These are phyloP conservation scores for Morpho achilles DNA, from an alignment of 2,888 invertebrate species.

Conservation along the genomic window DNA sequence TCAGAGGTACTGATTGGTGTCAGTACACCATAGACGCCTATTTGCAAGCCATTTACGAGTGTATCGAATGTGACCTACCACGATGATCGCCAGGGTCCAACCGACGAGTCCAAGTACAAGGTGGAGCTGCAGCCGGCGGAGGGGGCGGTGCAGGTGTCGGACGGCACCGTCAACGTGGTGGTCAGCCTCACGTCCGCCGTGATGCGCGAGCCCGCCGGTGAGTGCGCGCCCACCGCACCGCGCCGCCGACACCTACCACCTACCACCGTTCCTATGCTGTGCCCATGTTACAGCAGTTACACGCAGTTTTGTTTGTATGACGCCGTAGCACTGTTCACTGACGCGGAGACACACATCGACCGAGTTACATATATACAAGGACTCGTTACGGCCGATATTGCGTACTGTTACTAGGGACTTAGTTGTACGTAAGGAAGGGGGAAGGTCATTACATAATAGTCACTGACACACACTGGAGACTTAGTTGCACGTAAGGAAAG, in stretches of 20 bases:
- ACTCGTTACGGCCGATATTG: too few species aligned
- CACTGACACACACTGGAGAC: too few species aligned
- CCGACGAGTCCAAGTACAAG: constrained; percentile 82
- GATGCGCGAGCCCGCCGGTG: constrained; percentile 89
- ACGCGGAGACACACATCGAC: background rate
- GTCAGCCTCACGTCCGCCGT: constrained; percentile 96
- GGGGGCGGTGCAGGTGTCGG: constrained; percentile 90
- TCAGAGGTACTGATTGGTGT: too few species aligned
- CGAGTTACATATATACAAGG: too few species aligned
- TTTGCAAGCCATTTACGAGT: too few species aligned
- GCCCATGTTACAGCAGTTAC: background rate
- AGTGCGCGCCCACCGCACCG: constrained; percentile 31
- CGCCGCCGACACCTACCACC: constrained; percentile 16
- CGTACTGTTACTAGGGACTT: too few species aligned
- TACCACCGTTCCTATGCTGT: background rate
- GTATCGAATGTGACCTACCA: background rate
- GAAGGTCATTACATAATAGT: too few species aligned
- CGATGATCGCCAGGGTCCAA: constrained; percentile 38
- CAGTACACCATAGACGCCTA: too few species aligned
- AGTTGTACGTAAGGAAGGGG: too few species aligned
- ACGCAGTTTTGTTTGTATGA: constrained; percentile 8
- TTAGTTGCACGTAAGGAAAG: too few species aligned
- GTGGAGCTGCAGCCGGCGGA: constrained; percentile 91
- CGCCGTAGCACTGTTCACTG: constrained; percentile 3
- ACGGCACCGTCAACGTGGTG: constrained; percentile 87